Base-by-base conservation (phyloP, 2,113 vertebrate genomes). In the Oostethus manadensis region DNA sequence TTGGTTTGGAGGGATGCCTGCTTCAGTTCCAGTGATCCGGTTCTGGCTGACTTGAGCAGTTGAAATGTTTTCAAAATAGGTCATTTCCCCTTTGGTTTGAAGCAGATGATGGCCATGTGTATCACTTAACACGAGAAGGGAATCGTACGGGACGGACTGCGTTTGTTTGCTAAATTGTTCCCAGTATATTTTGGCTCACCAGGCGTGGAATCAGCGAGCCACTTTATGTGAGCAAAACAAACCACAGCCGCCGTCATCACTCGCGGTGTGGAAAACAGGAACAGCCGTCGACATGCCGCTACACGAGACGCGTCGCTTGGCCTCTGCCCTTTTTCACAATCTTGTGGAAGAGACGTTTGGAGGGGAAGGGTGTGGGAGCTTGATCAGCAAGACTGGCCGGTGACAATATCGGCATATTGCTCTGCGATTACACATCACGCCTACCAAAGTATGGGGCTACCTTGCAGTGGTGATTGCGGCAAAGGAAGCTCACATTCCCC, bases 301-400 rank as follows among this genome's bases (percentile, higher is more conserved):
- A 73, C 72, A 78, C 51, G 68, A 78, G 62, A 58, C 26, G 20
- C 51, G 67, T 17, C 57, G 20, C 54, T 60, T 64, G 63, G 68
- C 77, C 66, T 75, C 76, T 71, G 53, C 22, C 59, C 44, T 63
- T 71, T 70, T 60, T 51, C 22, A 69, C 60, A 57, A 46, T 49
- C 51, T 54, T 17, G 0, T 38, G 43, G 63, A 58, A 35, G 7
- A 59, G 74, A 67, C 45, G 51, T 70, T 60, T 48, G 46, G n/a
- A 49, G 29, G n/a, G n/a, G 20, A 71, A 77, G 83, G 83, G 84
- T 74, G 83, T 86, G 83, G 76, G 56, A 76, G 61, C 77, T 79
- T 80, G 75, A 84, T 80, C 38, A 70, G 64, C 74, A 73, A 74
- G 74, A 82, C 67, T 57, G 68, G 55, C 73, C 79, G 51, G 64